Conservation (phyloP, 2,113 vertebrate species). For the Paedocypris sp. region DNA sequence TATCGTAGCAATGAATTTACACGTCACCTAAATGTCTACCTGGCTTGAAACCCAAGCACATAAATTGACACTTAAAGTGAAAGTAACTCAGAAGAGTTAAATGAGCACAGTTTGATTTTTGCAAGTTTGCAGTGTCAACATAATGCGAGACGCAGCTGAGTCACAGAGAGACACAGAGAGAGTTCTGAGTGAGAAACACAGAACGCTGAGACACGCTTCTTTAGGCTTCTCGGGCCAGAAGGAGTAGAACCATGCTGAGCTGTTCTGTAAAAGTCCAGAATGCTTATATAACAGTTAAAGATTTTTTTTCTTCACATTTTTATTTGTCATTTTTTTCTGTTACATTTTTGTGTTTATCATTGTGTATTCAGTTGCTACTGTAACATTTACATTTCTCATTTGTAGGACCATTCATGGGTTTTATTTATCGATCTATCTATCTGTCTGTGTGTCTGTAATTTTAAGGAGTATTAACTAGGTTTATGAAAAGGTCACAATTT, state of each 20-base stretch:
- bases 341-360: too few relatives aligned
- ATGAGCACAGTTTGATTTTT: not conserved
- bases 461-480: too few relatives aligned
- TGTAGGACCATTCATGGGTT: too few relatives aligned
- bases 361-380: too few relatives aligned
- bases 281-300: not conserved
- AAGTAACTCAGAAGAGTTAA: not conserved
- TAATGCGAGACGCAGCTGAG: conserved; percentile 1
- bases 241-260: conserved; percentile 1
- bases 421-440: too few relatives aligned
- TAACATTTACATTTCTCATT: too few relatives aligned
- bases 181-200: not conserved
- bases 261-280: not conserved
- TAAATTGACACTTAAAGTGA: not conserved
- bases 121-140: not conserved
- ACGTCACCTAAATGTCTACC: not conserved
- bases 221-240: conserved; percentile 1
- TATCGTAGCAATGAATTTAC: not conserved
- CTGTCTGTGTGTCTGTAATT: too few relatives aligned
- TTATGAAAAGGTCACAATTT: too few relatives aligned
- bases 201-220: not conserved
- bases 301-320: too few relatives aligned
- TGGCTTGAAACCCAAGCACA: not conserved
- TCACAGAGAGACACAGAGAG: too few relatives aligned
- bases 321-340: too few relatives aligned